These are phyloP conservation scores for Trachymyrmex cornetzi DNA, from an alignment of 1,140 invertebrate genomes.

Conservation along the genomic window DNA sequence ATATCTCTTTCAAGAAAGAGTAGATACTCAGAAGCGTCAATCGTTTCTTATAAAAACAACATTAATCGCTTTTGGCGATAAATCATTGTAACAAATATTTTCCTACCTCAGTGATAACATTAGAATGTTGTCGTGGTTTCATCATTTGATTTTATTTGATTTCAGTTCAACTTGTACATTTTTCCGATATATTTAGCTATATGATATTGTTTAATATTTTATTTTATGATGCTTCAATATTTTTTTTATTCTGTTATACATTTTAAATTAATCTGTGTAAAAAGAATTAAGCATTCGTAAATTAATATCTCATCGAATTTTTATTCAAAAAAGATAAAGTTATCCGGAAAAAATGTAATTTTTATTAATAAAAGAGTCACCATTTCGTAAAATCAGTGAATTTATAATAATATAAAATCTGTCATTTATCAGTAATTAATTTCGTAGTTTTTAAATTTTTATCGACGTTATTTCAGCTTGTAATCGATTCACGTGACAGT, in stretches of 20 bases:
- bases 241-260: background rate
- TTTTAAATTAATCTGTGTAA: background rate
- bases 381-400: background rate
- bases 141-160: background rate
- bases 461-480: background rate
- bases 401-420: background rate
- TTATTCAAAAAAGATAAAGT: background rate
- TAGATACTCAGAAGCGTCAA: constrained; percentile 30
- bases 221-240: background rate
- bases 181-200: background rate
- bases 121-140: background rate
- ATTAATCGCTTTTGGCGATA: background rate
- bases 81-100: constrained; percentile 1
- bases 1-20: constrained; percentile 49
- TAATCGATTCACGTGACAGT: background rate
- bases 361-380: background rate
- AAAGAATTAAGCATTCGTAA: background rate
- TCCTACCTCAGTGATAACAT: background rate
- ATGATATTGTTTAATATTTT: background rate
- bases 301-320: background rate
- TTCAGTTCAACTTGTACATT: background rate
- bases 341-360: background rate
- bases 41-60: background rate
- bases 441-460: background rate
- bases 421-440: background rate